Evolutionary conservation across 2,797 vertebrate species (phyloP).

Genomic region (Acanthiza pusilla): DNA sequence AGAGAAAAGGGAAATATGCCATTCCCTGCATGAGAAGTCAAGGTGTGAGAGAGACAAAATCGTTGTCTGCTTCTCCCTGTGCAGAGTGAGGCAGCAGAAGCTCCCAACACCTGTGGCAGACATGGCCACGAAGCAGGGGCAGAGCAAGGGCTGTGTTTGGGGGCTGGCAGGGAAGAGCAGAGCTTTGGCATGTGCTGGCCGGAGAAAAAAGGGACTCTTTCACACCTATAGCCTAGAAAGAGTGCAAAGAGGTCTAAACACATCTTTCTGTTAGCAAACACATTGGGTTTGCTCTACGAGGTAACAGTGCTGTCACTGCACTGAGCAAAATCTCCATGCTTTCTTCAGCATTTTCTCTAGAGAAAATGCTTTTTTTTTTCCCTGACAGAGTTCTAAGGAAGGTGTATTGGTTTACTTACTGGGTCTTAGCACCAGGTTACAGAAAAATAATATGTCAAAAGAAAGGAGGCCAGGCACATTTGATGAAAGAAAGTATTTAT

Average conservation of each 20-base stretch:
- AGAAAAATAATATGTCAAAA: neutral
- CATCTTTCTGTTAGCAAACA: neutral
- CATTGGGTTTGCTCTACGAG: neutral
- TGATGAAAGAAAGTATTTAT: conserved; percentile 3
- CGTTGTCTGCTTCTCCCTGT: neutral
- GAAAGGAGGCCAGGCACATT: neutral
- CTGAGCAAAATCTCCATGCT: neutral
- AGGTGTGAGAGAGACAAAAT: neutral
- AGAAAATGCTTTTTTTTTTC: neutral
- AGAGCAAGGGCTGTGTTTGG: neutral
- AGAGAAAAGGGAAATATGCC: neutral
- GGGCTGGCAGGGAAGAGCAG: neutral
- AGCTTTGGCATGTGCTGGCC: neutral
- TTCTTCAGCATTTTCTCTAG: neutral
- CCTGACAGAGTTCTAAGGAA: neutral
- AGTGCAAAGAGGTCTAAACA: neutral
- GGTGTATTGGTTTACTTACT: neutral
- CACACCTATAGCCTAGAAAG: neutral
- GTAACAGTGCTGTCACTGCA: neutral
- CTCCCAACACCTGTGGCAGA: neutral
- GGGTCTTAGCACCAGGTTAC: neutral
- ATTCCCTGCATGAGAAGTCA: neutral
- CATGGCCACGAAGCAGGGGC: neutral
- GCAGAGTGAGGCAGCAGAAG: rapidly evolving
- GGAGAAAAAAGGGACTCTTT: neutral